phyloP scores from a whole-genome alignment of 92 coral and sea anemone species.

The Plumapathes pennacea region DNA sequence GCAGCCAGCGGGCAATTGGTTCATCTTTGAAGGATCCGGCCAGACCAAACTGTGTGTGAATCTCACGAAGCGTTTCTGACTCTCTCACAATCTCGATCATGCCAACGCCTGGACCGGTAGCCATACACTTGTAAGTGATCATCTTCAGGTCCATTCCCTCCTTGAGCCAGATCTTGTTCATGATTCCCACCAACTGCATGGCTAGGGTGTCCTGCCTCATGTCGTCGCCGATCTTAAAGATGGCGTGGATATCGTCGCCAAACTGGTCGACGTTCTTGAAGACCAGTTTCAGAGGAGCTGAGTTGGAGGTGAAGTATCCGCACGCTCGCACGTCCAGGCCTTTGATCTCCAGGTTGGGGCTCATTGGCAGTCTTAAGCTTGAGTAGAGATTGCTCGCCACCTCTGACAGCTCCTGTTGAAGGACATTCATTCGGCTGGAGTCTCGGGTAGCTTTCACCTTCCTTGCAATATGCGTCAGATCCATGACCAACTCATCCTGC shows the following conservation, averaged over 20 bases:
- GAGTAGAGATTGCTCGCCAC: slow-evolving; percentile 66
- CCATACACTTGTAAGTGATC: slow-evolving; percentile 93
- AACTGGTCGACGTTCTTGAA: slow-evolving; percentile 87
- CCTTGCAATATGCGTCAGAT: slow-evolving; percentile 82
- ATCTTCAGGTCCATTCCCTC: slow-evolving; percentile 98
- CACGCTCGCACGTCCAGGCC: slow-evolving; percentile 67
- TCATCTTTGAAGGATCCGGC: slow-evolving; percentile 97
- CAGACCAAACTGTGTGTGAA: slow-evolving; percentile 96
- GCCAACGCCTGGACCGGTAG: slow-evolving; percentile 94
- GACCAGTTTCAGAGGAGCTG: slow-evolving; percentile 84
- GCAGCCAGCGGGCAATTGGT: slow-evolving; percentile 91
- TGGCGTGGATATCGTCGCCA: slow-evolving; percentile 89
- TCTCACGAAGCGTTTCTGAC: slow-evolving; percentile 83
- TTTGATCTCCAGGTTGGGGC: slow-evolving; percentile 84
- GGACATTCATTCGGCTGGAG: slow-evolving; percentile 62
- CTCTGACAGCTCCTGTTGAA: slow-evolving; percentile 80
- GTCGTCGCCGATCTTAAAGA: slow-evolving; percentile 97
- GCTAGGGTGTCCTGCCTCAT: slow-evolving; percentile 93
- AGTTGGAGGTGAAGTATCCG: slow-evolving; percentile 94
- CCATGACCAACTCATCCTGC: slow-evolving; percentile 86
- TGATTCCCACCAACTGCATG: slow-evolving; percentile 98
- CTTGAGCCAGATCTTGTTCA: slow-evolving; percentile 93
- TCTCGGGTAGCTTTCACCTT: slow-evolving; percentile 82
- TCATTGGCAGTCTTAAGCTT: slow-evolving; percentile 81
- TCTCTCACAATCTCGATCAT: slow-evolving; percentile 93